A percentile compares a stretch with the other conserved stretches of the same genome.
These are phyloP conservation scores for Baryphthengus martii DNA, from an alignment of 2,113 vertebrate species.

Conservation along the genomic window DNA sequence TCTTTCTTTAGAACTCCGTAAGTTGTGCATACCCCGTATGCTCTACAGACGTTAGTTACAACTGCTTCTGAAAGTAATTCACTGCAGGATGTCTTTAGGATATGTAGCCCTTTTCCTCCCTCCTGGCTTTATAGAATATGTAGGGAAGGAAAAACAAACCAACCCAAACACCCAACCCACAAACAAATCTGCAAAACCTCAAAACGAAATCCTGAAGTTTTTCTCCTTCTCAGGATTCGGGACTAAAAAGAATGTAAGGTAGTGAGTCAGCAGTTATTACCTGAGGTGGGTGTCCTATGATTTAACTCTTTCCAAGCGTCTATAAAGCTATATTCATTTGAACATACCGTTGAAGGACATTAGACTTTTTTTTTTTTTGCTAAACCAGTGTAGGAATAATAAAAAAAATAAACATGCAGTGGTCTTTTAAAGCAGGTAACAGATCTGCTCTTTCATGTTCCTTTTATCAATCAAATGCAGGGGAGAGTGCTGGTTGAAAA, in stretches of 20 bases:
- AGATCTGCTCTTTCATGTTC: too few relatives aligned
- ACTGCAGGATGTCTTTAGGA: neutral
- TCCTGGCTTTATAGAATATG: neutral
- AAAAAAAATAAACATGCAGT: too few relatives aligned
- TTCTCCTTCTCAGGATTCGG: neutral
- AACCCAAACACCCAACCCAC: neutral
- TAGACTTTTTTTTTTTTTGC: too few relatives aligned
- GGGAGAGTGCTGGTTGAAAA: neutral
- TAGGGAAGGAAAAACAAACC: neutral
- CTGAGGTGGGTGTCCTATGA: neutral
- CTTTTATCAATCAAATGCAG: too few relatives aligned
- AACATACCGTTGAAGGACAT: neutral
- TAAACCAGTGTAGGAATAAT: neutral
- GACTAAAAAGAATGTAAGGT: neutral
- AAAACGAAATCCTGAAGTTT: neutral
- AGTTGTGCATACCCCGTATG: accelerated
- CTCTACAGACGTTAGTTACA: too few relatives aligned
- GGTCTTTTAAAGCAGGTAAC: too few relatives aligned
- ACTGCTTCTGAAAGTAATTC: neutral
- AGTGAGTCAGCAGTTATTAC: neutral
- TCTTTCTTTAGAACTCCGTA: neutral
- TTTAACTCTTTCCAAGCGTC: neutral
- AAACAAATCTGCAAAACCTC: neutral
- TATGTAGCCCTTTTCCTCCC: neutral
- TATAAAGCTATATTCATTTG: neutral